Percentiles rank a stretch among this genome's conserved stretches.
These are phyloP conservation scores for Serranus cabrilla DNA, from an alignment of 2,797 vertebrate genomes.

Conservation along the genomic window DNA sequence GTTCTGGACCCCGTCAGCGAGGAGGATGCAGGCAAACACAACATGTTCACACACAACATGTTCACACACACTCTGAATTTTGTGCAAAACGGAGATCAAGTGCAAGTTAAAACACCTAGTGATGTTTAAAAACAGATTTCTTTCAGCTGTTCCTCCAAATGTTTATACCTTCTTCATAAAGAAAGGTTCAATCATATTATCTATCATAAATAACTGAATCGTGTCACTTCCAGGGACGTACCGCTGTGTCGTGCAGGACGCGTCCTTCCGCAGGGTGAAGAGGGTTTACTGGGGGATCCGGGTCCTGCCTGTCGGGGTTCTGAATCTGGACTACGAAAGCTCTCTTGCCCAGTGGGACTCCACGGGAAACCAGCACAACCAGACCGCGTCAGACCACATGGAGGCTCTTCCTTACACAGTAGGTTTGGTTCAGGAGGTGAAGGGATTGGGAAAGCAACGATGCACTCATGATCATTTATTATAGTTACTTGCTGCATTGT, in stretches of 20 bases:
- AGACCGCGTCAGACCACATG: not conserved
- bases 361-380: constrained; percentile 30
- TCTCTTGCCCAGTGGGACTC: constrained; percentile 71
- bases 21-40: constrained; percentile 80
- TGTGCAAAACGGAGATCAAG: no score
- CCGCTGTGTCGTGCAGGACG: constrained; percentile 87
- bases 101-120: no score
- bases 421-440: not conserved
- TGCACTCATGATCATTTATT: not conserved
- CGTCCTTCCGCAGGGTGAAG: constrained; percentile 81
- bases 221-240: constrained; percentile 86
- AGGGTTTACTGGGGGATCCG: constrained; percentile 89
- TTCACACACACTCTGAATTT: not conserved
- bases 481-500: not conserved
- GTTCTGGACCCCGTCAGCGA: constrained; percentile 81
- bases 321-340: constrained; percentile 85
- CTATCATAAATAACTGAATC: not conserved
- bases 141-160: no score
- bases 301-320: constrained; percentile 77
- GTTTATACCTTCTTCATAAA: no score
- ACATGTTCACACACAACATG: accelerated
- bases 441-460: not conserved
- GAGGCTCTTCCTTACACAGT: constrained; percentile 36
- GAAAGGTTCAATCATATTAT: no score
- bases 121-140: no score